These are phyloP conservation scores for Masticophis lateralis DNA, from an alignment of 2,797 vertebrate species.

Conservation along the genomic window DNA sequence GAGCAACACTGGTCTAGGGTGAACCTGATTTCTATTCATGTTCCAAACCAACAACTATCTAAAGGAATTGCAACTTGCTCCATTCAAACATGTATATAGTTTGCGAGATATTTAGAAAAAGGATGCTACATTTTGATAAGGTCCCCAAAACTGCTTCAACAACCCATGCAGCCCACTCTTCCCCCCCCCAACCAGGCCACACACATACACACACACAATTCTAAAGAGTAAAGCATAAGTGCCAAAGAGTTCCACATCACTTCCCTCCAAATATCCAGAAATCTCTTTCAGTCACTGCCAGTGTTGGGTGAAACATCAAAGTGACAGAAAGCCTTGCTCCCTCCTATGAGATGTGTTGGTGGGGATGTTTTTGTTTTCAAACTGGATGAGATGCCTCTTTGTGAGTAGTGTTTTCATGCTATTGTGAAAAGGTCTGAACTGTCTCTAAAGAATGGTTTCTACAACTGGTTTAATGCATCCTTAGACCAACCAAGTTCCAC, in stretches of 20 bases:
- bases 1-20: neutral
- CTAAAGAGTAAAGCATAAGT: neutral
- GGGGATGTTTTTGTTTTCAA: neutral
- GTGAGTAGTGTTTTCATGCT: neutral
- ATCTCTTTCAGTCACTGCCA: neutral
- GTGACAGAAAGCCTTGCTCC: neutral
- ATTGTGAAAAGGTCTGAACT: neutral
- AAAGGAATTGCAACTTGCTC: neutral
- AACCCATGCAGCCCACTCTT: neutral
- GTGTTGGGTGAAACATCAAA: neutral
- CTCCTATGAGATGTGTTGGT: neutral
- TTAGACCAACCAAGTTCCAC: neutral
- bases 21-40: neutral
- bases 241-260: neutral
- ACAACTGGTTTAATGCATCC: neutral
- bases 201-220: neutral
- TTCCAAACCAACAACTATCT: fast-evolving
- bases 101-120: neutral
- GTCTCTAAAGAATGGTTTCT: neutral
- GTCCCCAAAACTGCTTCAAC: neutral
- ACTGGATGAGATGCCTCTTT: neutral
- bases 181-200: fast-evolving
- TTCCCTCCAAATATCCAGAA: neutral
- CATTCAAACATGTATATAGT: neutral
- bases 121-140: neutral